phyloP scores from a whole-genome alignment of 2,113 vertebrate species.

The Tragulus kanchil region DNA sequence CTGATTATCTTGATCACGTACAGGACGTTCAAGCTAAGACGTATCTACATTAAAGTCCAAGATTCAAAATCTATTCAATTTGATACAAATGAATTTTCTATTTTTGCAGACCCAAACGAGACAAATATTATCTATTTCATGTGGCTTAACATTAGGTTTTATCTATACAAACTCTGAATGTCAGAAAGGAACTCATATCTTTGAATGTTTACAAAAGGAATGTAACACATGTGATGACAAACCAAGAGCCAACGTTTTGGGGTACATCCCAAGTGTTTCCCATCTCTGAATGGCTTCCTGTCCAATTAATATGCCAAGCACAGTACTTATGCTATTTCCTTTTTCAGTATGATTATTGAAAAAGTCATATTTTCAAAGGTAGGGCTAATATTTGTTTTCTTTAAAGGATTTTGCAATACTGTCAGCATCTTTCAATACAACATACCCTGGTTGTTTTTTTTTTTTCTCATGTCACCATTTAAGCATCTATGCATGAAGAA shows the following conservation, averaged over 20 bases:
- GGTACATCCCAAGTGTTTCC: not conserved
- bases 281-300: not conserved
- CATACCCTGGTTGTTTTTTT: not conserved
- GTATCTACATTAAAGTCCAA: not conserved
- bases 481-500: not conserved
- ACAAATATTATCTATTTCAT: not conserved
- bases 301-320: not conserved
- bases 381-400: not conserved
- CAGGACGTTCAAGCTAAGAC: not conserved
- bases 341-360: not conserved
- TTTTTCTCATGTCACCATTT: not conserved
- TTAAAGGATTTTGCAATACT: not conserved
- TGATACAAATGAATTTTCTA: slow-evolving; percentile 38
- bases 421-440: not conserved
- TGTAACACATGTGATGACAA: not conserved
- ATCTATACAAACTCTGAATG: not conserved
- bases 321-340: not conserved
- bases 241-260: not conserved
- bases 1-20: not conserved
- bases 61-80: slow-evolving; percentile 38
- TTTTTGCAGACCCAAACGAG: not conserved
- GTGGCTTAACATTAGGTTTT: not conserved
- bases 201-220: not conserved
- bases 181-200: not conserved
- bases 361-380: not conserved